A percentile compares a stretch with the other conserved stretches of the same genome.
Conservation (phyloP, 2,113 vertebrate genomes). For the Petroica traversi region DNA sequence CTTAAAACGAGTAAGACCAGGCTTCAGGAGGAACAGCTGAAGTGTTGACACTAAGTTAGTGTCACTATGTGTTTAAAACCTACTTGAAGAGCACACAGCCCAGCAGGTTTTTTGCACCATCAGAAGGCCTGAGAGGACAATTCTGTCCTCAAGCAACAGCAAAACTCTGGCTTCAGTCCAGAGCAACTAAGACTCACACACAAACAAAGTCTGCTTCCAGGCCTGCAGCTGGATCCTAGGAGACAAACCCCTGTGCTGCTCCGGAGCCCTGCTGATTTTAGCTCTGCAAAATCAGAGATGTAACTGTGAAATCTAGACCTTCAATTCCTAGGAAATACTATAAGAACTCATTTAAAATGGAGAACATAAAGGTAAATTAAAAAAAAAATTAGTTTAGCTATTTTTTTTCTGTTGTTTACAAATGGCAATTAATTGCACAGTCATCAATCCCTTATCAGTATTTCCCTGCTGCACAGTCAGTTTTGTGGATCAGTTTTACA, state of each 20-base stretch:
- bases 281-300: not conserved
- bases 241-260: not conserved
- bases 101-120: not conserved
- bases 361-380: not conserved
- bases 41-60: not conserved
- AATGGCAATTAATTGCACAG: not conserved
- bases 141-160: not conserved
- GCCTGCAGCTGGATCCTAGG: not conserved
- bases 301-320: not conserved
- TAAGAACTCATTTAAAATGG: not conserved
- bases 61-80: not conserved
- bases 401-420: not conserved
- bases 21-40: not conserved
- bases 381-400: not conserved
- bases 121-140: not conserved
- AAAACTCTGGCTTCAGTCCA: not conserved
- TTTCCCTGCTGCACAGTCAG: not conserved
- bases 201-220: constrained; percentile 12
- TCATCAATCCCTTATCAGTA: not conserved
- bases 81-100: not conserved
- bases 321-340: not conserved
- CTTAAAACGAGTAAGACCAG: not conserved
- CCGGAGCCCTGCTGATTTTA: not conserved
- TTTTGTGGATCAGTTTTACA: not conserved
- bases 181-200: not conserved